These are phyloP conservation scores for Rattus norvegicus DNA, from an alignment of 2,113 vertebrate genomes.

Conservation along the genomic window DNA sequence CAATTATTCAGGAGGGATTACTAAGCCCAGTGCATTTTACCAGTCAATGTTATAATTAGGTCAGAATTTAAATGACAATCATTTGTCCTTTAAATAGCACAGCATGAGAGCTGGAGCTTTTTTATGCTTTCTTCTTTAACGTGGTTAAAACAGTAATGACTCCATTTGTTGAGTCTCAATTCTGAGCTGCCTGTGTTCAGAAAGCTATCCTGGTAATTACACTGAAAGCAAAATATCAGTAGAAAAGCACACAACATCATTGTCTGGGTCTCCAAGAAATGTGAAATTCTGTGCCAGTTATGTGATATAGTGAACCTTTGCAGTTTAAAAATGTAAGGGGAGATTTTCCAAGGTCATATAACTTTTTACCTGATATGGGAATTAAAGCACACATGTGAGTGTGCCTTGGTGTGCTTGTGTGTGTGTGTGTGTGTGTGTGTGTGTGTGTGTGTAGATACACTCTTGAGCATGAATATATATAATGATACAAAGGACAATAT, in stretches of 20 bases:
- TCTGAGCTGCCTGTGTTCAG: background rate
- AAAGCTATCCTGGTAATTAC: conserved; percentile 22
- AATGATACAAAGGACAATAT: background rate
- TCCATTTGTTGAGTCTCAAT: conserved; percentile 52
- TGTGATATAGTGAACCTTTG: background rate
- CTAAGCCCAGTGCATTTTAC: conserved; percentile 56
- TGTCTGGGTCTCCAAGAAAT: background rate
- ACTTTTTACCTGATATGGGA: background rate
- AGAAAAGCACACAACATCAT: rapidly evolving
- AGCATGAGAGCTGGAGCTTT: background rate
- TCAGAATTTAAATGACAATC: conserved; percentile 77
- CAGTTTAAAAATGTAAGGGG: background rate
- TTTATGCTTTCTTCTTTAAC: conserved; percentile 65
- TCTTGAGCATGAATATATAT: too few relatives aligned
- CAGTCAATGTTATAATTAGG: conserved; percentile 80
- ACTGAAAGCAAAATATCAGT: background rate
- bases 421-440: background rate
- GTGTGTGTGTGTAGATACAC: background rate
- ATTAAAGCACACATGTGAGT: background rate
- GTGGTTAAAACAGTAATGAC: conserved; percentile 40
- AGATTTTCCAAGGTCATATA: background rate
- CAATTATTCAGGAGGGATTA: conserved; percentile 80
- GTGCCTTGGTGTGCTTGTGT: background rate
- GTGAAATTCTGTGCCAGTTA: background rate
- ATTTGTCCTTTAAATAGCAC: conserved; percentile 73